Evolutionary conservation across 2,888 invertebrate species (phyloP).

Genomic region (Dione vanillae): DNA sequence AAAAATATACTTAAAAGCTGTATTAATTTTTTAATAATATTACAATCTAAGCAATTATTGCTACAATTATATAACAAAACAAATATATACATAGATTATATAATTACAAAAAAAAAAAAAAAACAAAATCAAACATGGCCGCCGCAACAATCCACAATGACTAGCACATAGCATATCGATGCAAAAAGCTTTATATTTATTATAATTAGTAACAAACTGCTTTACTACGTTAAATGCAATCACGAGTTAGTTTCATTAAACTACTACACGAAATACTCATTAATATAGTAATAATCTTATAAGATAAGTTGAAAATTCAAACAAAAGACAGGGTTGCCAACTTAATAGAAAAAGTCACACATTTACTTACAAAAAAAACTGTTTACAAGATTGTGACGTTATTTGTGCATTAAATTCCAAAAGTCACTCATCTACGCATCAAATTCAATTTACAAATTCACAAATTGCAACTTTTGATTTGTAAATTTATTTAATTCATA

Average conservation of each 20-base stretch:
- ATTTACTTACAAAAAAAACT: too few relatives aligned
- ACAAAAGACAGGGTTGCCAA: constrained; percentile 2
- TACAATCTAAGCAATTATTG: not conserved
- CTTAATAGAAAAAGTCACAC: not conserved
- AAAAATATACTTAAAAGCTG: not conserved
- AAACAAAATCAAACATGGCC: constrained; percentile 15
- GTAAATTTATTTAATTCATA: too few relatives aligned
- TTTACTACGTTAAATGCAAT: constrained; percentile 55
- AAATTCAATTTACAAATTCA: too few relatives aligned
- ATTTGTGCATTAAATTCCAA: not conserved
- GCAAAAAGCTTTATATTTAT: constrained; percentile 49
- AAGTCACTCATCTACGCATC: too few relatives aligned
- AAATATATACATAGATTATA: not conserved
- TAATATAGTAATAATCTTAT: constrained; percentile 12
- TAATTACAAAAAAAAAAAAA: not conserved
- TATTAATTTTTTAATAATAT: not conserved
- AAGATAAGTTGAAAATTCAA: constrained; percentile 13
- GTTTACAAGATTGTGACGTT: not conserved
- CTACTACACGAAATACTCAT: constrained; percentile 18
- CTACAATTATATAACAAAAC: not conserved
- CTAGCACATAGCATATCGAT: constrained; percentile 62
- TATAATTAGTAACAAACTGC: constrained; percentile 53
- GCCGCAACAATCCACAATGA: constrained; percentile 49
- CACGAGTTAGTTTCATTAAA: constrained; percentile 43
- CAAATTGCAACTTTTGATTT: too few relatives aligned